A percentile compares a stretch with the other conserved stretches of the same genome.
Conservation (phyloP, 2,888 invertebrate species). For the Acanthoscelides obtectus region DNA sequence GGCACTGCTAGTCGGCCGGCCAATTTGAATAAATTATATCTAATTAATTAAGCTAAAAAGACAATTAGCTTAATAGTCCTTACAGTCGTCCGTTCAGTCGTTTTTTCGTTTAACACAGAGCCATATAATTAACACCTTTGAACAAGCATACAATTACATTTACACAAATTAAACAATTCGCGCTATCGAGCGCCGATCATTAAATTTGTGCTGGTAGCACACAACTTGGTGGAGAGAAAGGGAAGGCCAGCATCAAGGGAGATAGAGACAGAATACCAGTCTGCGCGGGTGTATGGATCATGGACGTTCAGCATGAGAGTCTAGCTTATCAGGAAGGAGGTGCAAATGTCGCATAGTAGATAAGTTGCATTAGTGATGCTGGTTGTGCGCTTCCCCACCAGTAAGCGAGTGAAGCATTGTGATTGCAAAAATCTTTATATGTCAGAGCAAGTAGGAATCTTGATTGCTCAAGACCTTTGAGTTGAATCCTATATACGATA, state of each 20-base stretch:
- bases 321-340: too few relatives aligned
- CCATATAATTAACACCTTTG: conserved; percentile 12
- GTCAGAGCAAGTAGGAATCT: too few relatives aligned
- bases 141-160: conserved; percentile 16
- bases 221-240: conserved; percentile 1
- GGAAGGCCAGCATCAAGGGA: neutral
- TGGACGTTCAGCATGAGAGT: too few relatives aligned
- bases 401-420: too few relatives aligned
- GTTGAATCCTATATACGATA: too few relatives aligned
- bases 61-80: conserved; percentile 4
- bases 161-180: conserved; percentile 21
- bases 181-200: conserved; percentile 22
- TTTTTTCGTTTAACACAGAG: conserved; percentile 7
- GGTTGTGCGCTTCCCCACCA: too few relatives aligned
- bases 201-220: conserved; percentile 23
- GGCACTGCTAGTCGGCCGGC: neutral
- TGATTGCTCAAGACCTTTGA: too few relatives aligned
- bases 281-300: neutral
- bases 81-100: neutral
- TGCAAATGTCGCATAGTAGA: too few relatives aligned
- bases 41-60: conserved; percentile 1
- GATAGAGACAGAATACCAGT: neutral
- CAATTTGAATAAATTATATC: conserved; percentile 4
- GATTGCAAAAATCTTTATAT: too few relatives aligned
- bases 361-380: too few relatives aligned